Evolutionary conservation across 2,113 vertebrate species (phyloP).

Genomic region (Podarcis cretensis): DNA sequence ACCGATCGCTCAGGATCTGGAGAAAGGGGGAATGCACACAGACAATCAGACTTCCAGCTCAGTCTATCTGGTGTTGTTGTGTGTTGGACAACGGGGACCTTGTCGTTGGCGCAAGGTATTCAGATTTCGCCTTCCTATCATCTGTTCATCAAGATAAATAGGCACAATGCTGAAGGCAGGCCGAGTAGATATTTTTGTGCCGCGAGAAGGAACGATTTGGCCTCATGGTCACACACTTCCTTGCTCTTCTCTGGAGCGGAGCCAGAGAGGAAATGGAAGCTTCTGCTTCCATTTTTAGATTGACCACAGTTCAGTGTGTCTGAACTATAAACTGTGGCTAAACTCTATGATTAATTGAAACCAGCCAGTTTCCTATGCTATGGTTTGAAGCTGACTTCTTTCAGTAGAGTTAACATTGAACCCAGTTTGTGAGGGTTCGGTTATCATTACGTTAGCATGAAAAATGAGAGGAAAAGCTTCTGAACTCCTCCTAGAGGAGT

Average conservation of each 20-base stretch:
- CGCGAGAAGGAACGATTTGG: background rate
- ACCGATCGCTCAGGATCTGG: slow-evolving; percentile 93
- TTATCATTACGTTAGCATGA: background rate
- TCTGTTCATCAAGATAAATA: background rate
- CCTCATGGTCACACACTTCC: background rate
- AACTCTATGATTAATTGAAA: background rate
- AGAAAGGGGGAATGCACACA: slow-evolving; percentile 88
- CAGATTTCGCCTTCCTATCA: slow-evolving; percentile 11
- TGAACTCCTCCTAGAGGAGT: background rate
- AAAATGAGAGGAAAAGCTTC: background rate
- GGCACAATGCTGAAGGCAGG: background rate
- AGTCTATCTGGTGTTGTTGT: slow-evolving; percentile 98
- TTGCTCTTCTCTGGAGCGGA: too few species aligned
- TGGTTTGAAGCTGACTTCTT: background rate
- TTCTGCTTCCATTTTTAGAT: background rate
- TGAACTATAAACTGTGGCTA: background rate
- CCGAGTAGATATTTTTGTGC: background rate
- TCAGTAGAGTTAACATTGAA: background rate
- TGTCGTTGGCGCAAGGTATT: slow-evolving; percentile 93
- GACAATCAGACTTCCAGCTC: slow-evolving; percentile 92
- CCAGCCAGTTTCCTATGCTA: background rate
- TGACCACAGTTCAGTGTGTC: background rate
- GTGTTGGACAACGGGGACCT: slow-evolving; percentile 93
- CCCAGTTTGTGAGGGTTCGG: background rate
- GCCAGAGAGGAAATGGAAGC: background rate